Evolutionary conservation across 2,888 invertebrate species (phyloP).

Genomic region (Idaea straminata): DNA sequence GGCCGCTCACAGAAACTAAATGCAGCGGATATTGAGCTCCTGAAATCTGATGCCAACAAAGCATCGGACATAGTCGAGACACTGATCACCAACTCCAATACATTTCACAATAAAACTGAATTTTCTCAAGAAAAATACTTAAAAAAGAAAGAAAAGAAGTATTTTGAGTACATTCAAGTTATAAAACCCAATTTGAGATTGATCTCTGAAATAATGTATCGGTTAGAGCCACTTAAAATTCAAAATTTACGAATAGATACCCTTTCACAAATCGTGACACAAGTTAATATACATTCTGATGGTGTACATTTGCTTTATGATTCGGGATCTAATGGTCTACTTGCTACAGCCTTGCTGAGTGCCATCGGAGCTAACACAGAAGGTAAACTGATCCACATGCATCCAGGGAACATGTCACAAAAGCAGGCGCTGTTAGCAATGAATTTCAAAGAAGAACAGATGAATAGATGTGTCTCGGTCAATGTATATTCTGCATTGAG

Average conservation of each 20-base stretch:
- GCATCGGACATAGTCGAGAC: constrained; percentile 92
- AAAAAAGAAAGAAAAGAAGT: constrained; percentile 96
- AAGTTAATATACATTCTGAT: constrained; percentile 88
- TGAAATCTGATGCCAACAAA: constrained; percentile 87
- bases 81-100: constrained; percentile 93
- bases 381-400: constrained; percentile 86
- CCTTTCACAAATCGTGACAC: constrained; percentile 91
- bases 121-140: constrained; percentile 97
- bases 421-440: constrained; percentile 89
- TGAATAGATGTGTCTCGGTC: constrained; percentile 85
- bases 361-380: constrained; percentile 83
- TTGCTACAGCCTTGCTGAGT: constrained; percentile 91
- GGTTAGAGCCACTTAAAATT: constrained; percentile 87
- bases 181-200: constrained; percentile 89
- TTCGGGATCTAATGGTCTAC: constrained; percentile 91
- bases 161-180: constrained; percentile 90
- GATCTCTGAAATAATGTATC: constrained; percentile 91
- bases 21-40: constrained; percentile 88
- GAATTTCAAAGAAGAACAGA: constrained; percentile 87
- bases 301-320: constrained; percentile 92
- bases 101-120: constrained; percentile 94
- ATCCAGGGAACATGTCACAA: constrained; percentile 90
- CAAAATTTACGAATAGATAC: constrained; percentile 91
- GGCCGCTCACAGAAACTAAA: constrained; percentile 90
- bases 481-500: constrained; percentile 88